Conservation (phyloP, 2,113 vertebrate species). For the Petrocephalus microphthalmus region DNA sequence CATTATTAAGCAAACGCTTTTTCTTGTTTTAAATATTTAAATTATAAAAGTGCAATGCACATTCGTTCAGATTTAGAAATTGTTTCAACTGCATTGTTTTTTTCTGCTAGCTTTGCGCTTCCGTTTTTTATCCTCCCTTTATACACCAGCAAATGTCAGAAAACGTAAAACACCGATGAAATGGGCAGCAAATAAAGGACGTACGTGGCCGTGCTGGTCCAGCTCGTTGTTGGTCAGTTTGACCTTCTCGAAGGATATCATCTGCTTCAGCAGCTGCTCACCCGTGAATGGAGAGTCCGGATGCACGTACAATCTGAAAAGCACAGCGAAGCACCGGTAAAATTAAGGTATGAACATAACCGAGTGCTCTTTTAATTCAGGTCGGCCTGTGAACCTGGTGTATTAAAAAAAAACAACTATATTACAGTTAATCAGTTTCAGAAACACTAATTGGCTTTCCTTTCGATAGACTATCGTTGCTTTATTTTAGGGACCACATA, state of each 20-base stretch:
- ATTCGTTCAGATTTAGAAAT: neutral
- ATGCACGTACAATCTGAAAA: conserved; percentile 84
- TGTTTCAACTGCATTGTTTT: neutral
- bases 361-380: neutral
- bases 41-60: no score
- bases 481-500: neutral
- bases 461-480: neutral
- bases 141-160: neutral
- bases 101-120: neutral
- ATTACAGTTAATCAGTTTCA: neutral
- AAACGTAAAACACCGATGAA: neutral
- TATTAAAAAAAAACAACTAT: neutral
- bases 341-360: neutral
- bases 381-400: neutral
- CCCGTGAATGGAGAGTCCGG: conserved; percentile 94
- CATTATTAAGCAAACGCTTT: neutral
- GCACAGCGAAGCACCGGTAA: neutral
- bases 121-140: neutral
- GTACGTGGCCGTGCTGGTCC: conserved; percentile 94
- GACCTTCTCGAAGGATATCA: conserved; percentile 98
- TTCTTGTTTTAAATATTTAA: neutral
- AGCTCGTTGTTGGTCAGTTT: conserved; percentile 98
- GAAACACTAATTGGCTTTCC: neutral
- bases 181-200: conserved; percentile 36
- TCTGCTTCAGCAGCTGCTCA: conserved; percentile 94